Evolutionary conservation across 2,888 invertebrate species (phyloP).

Genomic region (Empis stercorea): DNA sequence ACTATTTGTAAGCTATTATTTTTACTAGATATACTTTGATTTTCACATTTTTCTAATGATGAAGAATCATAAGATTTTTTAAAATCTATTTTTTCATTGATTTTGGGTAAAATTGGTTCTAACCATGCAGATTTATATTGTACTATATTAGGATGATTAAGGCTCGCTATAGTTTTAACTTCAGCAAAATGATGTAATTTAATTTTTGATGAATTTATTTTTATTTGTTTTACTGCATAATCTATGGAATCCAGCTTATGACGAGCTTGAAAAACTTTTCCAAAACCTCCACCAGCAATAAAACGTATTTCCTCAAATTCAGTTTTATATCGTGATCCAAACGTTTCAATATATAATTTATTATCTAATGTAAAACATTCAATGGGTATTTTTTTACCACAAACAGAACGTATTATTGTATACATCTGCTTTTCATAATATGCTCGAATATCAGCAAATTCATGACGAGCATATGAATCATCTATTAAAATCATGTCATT

Average conservation of each 20-base stretch:
- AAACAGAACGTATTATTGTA: slow-evolving; percentile 48
- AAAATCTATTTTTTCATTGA: slow-evolving; percentile 19
- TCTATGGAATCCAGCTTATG: slow-evolving; percentile 62
- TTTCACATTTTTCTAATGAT: neutral
- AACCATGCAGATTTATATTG: slow-evolving; percentile 76
- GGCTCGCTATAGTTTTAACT: slow-evolving; percentile 65
- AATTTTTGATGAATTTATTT: slow-evolving; percentile 49
- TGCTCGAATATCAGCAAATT: slow-evolving; percentile 52
- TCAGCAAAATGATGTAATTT: slow-evolving; percentile 55
- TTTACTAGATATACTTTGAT: neutral
- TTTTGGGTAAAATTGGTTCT: slow-evolving; percentile 41
- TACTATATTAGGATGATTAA: slow-evolving; percentile 69
- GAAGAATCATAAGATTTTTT: slow-evolving; percentile 28
- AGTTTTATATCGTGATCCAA: slow-evolving; percentile 50
- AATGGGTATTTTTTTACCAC: slow-evolving; percentile 41
- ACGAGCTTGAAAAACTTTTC: slow-evolving; percentile 58
- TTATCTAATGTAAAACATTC: slow-evolving; percentile 38
- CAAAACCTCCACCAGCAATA: slow-evolving; percentile 63
- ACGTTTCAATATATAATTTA: slow-evolving; percentile 35
- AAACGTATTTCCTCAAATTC: slow-evolving; percentile 58
- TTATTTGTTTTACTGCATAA: slow-evolving; percentile 70
- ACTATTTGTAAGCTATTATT: neutral
- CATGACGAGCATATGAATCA: slow-evolving; percentile 52
- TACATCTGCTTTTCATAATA: slow-evolving; percentile 55
- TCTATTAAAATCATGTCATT: slow-evolving; percentile 57